A percentile compares a stretch with the other conserved stretches of the same genome.
These are phyloP conservation scores for Pollachius pollachius DNA, from an alignment of 2,113 vertebrate species.

Conservation along the genomic window DNA sequence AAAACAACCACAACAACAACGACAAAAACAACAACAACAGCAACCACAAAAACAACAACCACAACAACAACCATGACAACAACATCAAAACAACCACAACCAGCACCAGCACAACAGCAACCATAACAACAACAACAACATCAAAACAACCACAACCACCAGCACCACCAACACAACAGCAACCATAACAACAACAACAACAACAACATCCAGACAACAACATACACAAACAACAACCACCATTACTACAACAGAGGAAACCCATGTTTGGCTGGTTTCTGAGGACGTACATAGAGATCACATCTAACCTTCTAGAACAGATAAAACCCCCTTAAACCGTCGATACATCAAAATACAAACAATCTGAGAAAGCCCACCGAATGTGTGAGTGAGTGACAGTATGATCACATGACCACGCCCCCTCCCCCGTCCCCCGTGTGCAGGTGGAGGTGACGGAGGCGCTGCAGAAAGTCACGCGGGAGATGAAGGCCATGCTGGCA, in stretches of 20 bases:
- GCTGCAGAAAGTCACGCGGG: slow-evolving; percentile 91
- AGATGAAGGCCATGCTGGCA: slow-evolving; percentile 89
- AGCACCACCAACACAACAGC: no score
- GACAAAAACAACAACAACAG: no score
- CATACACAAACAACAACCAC: background rate
- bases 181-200: no score
- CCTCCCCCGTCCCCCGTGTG: background rate
- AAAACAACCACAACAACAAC: no score
- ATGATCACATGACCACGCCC: background rate
- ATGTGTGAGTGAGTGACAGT: background rate
- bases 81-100: no score
- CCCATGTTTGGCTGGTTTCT: no score
- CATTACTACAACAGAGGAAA: background rate
- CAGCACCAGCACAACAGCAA: no score
- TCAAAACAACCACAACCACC: no score
- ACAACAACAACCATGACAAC: background rate
- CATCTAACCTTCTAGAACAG: no score
- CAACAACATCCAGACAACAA: background rate
- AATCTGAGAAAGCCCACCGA: background rate
- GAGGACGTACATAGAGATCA: no score
- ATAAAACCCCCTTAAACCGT: background rate
- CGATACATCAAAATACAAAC: background rate
- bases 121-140: no score
- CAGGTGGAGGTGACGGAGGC: slow-evolving; percentile 88
- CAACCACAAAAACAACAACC: no score